These are phyloP conservation scores for Cataglyphis albicans DNA, from an alignment of 2,888 invertebrate species.

Conservation along the genomic window DNA sequence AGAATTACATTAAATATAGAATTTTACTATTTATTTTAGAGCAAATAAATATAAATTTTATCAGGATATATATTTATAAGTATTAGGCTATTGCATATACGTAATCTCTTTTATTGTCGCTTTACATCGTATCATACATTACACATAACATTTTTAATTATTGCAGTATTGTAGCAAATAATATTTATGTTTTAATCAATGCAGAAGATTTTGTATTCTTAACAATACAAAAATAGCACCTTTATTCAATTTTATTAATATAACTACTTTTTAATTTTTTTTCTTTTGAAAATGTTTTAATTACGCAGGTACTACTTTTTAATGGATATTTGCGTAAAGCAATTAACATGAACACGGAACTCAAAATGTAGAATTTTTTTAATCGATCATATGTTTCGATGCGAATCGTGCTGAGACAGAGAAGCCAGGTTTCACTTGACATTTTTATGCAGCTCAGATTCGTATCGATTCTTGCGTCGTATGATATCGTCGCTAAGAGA, in stretches of 20 bases:
- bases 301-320: neutral
- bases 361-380: neutral
- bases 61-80: conserved; percentile 16
- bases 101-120: neutral
- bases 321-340: no score
- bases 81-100: neutral
- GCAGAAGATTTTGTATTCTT: neutral
- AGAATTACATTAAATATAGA: conserved; percentile 31
- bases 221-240: neutral
- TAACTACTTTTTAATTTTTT: neutral
- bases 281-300: neutral
- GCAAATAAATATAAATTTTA: conserved; percentile 29
- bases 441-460: neutral
- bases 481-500: neutral
- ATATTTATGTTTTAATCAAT: conserved; percentile 7
- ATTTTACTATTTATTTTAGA: conserved; percentile 21
- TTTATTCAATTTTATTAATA: conserved; percentile 2
- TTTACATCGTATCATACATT: neutral
- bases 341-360: neutral
- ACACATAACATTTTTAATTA: neutral
- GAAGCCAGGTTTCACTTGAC: neutral
- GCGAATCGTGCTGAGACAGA: neutral
- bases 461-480: neutral
- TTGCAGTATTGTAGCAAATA: neutral
- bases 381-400: neutral